Base-by-base conservation (phyloP, 2,113 vertebrate species). In the Manacus vitellinus region DNA sequence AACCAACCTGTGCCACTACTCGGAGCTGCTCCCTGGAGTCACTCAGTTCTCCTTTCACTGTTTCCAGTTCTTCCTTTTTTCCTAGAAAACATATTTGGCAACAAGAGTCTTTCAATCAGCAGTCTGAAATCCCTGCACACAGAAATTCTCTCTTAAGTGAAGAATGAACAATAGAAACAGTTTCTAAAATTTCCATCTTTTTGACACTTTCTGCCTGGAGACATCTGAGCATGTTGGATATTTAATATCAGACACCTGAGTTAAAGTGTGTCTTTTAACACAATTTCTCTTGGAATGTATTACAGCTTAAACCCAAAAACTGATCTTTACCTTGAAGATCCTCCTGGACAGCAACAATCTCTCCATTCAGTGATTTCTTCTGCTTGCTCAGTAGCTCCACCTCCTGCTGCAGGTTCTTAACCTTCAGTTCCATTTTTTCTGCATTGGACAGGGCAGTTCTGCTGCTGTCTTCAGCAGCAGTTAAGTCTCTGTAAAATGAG, bases 1-100 rank as follows among this genome's bases (percentile, higher is more conserved):
- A 51, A 58, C 89, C 72, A 87, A 99, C 99, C 98, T 99, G 95
- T 56, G 97, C 97, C 21, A 97, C 93, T 6, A 92, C 70, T 10
- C 97, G 97, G 67, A 99, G 95, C 65, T 97, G 97, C 41, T 97
- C 96, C 78, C 96, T 97, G 11, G 95, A 94, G n/a, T 88, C 61
- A 41, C 56, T 80, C 58, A 99, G 84, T 80, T 98, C 97, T 76
- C 94, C 94, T 39, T 96, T 97, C 80, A 98, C 51, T 23, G 68
- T 43, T 65, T 97, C 97, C 54, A 99, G 58, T 46, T 97, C 98
- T 73, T 98, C 96, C 41, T 52, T 97, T 95, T 98, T 98, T 41
- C 96, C 98, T 98, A 95, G 8, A 70, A 91, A 74, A 95, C 96
- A 55, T 9, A 86, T 66, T 89, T 91, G 68, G 66, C 3, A 8